These are phyloP conservation scores for Junco hyemalis DNA, from an alignment of 2,113 vertebrate species.

Conservation along the genomic window DNA sequence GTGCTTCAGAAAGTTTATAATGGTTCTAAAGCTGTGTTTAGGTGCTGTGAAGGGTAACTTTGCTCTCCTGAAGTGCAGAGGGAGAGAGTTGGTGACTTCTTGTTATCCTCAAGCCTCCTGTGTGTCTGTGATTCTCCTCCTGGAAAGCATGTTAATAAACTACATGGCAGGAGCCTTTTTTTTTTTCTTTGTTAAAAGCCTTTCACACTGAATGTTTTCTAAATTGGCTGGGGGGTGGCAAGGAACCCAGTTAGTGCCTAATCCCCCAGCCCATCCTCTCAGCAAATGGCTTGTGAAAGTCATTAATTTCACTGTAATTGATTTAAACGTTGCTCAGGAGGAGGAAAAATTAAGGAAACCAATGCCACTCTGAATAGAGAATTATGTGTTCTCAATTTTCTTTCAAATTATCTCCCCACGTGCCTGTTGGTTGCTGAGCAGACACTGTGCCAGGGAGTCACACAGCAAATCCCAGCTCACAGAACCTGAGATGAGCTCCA, in stretches of 20 bases:
- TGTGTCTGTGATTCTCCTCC: not conserved
- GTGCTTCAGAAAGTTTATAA: not conserved
- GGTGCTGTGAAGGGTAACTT: not conserved
- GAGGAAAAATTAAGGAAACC: not conserved
- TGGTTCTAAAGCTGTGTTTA: not conserved
- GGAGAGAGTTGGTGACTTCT: not conserved
- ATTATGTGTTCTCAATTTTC: not conserved
- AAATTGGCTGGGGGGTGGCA: not conserved
- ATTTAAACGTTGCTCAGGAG: conserved; percentile 5
- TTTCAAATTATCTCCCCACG: not conserved
- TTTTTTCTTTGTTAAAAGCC: not conserved
- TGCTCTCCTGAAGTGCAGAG: not conserved
- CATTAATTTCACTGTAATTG: conserved; percentile 54
- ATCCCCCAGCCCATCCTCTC: conserved; percentile 7
- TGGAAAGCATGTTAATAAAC: not conserved
- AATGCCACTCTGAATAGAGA: not conserved
- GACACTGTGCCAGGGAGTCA: rapidly evolving
- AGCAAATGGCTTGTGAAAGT: conserved; percentile 8
- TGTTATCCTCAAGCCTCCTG: not conserved
- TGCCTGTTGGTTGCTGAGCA: not conserved
- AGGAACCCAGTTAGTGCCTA: not conserved
- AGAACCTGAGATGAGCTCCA: not conserved
- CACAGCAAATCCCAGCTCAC: not conserved
- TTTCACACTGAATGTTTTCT: not conserved
- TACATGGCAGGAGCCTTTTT: not conserved